These are phyloP conservation scores for Tringa solitaria DNA, from an alignment of 2,113 vertebrate species.

Conservation along the genomic window DNA sequence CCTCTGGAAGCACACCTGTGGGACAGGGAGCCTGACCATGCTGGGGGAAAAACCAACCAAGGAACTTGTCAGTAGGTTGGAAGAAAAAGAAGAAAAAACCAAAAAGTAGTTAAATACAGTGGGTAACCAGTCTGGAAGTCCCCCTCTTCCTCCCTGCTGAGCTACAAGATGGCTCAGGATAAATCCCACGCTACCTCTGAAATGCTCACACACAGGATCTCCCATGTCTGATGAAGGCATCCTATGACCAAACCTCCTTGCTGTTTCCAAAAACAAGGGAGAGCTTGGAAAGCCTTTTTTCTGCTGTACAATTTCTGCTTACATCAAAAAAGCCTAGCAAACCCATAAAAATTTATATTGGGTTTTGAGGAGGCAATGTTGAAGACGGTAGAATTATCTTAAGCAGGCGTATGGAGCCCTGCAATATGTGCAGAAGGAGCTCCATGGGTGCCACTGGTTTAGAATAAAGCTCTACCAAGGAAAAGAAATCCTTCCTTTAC, in stretches of 20 bases:
- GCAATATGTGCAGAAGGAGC: neutral
- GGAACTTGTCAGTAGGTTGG: neutral
- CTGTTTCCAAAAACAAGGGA: neutral
- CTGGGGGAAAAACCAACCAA: neutral
- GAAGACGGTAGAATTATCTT: neutral
- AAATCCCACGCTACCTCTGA: neutral
- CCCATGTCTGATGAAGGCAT: neutral
- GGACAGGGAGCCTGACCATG: neutral
- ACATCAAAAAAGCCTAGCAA: neutral
- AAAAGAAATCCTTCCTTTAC: neutral
- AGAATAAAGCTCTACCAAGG: neutral
- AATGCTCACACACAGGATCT: neutral
- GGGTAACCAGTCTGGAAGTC: neutral
- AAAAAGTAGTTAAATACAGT: neutral
- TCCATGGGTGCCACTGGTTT: neutral
- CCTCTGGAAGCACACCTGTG: neutral
- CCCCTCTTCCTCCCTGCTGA: neutral
- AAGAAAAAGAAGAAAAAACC: neutral
- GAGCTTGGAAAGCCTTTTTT: neutral
- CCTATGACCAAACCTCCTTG: neutral
- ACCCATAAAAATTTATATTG: neutral
- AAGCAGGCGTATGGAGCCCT: neutral
- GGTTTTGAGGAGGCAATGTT: neutral
- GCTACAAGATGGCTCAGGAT: neutral
- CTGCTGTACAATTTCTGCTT: neutral